These are phyloP conservation scores for Jaculus jaculus DNA, from an alignment of 2,113 vertebrate genomes.

Conservation along the genomic window DNA sequence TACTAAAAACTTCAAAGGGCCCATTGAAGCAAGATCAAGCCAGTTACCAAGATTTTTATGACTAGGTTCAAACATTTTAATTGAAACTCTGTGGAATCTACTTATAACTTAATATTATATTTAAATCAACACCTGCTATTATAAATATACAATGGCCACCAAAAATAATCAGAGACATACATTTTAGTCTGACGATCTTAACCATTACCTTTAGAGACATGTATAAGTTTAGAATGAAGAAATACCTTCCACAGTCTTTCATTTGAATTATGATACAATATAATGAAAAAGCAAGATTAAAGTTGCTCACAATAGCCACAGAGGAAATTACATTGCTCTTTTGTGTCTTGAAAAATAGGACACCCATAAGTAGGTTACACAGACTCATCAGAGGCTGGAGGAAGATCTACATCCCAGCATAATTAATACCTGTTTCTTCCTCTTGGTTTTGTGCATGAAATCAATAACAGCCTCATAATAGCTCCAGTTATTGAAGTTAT, in stretches of 20 bases:
- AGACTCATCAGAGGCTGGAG: slow-evolving; percentile 30
- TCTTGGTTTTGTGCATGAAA: slow-evolving; percentile 51
- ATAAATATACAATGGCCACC: slow-evolving; percentile 15
- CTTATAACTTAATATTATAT: slow-evolving; percentile 33
- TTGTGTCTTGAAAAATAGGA: slow-evolving; percentile 78
- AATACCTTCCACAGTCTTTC: background rate
- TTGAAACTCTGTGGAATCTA: background rate
- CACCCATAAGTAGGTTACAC: slow-evolving; percentile 82
- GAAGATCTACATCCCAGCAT: background rate
- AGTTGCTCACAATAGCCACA: slow-evolving; percentile 2
- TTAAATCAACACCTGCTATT: slow-evolving; percentile 18
- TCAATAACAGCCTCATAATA: slow-evolving; percentile 16
- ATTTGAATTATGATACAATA: slow-evolving; percentile 38
- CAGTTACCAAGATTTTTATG: slow-evolving; percentile 13
- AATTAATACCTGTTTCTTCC: background rate
- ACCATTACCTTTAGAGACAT: background rate
- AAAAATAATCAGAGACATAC: slow-evolving; percentile 28
- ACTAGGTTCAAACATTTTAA: slow-evolving; percentile 48
- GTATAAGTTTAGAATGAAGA: slow-evolving; percentile 34
- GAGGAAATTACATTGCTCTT: slow-evolving; percentile 61
- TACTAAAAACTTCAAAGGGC: background rate
- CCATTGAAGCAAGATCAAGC: background rate
- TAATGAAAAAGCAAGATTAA: slow-evolving; percentile 11
- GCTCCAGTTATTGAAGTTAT: background rate
- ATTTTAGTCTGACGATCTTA: slow-evolving; percentile 39